A percentile compares a stretch with the other conserved stretches of the same genome.
These are phyloP conservation scores for Zhuqinia jingwanae DNA, from an alignment of 2,888 invertebrate genomes.

Conservation along the genomic window DNA sequence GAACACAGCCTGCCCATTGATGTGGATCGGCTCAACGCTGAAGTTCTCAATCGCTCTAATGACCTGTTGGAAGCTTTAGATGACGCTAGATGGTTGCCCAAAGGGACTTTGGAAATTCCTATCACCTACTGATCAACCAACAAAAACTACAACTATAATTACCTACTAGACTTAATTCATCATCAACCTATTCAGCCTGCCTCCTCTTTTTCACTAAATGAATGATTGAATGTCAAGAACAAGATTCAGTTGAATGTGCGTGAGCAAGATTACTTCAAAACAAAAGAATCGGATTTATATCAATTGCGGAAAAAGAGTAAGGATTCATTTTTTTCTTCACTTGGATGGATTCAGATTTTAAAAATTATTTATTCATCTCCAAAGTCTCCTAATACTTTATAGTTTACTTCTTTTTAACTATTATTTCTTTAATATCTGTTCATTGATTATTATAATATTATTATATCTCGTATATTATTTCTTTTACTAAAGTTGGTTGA, in stretches of 20 bases:
- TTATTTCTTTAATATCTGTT: too few relatives aligned
- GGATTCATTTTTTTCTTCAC: conserved; percentile 7
- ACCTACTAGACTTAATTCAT: conserved; percentile 13
- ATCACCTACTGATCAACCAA: conserved; percentile 74
- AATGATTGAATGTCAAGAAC: conserved; percentile 19
- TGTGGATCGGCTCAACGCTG: conserved; percentile 79
- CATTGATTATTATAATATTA: conserved; percentile 6
- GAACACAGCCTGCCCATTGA: conserved; percentile 79
- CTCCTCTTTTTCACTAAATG: not conserved
- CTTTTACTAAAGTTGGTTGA: conserved; percentile 17
- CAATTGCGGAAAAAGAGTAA: too few relatives aligned
- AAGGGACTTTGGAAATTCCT: conserved; percentile 79
- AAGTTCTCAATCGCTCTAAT: conserved; percentile 78
- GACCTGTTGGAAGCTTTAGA: conserved; percentile 79
- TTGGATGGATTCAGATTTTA: not conserved
- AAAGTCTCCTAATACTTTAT: too few relatives aligned
- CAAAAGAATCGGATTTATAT: too few relatives aligned
- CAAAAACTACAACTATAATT: conserved; percentile 14
- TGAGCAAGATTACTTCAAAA: too few relatives aligned
- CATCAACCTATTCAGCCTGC: conserved; percentile 17
- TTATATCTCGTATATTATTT: not conserved
- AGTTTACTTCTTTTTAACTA: too few relatives aligned
- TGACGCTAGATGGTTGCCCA: conserved; percentile 79
- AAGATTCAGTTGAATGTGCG: not conserved
- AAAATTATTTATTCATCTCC: not conserved